These are phyloP conservation scores for human (Homo sapiens) DNA, from an alignment of 2,113 vertebrate species.

Conservation along the genomic window GRCh38 chr21:15401001-15401500, in stretches of 20 bases:
- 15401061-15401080: neutral
- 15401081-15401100: neutral
- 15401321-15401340: neutral
- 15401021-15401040: neutral
- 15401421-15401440: neutral
- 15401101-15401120: neutral
- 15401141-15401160: neutral
- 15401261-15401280: neutral
- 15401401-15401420: neutral
- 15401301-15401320: neutral
- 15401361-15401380: neutral
- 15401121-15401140: neutral
- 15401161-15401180: neutral
- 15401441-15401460: neutral
- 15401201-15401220: neutral
- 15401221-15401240: neutral
- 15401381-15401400: neutral
- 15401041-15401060: neutral
- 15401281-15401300: neutral
- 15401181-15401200: neutral
- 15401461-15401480: neutral
- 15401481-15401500: neutral
- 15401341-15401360: neutral
- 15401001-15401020: neutral
- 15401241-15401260: neutral